Percentiles rank a stretch among this genome's conserved stretches.
phyloP scores from a whole-genome alignment of 53 echinoderm and acorn worm species.

The Patiria pectinifera region DNA sequence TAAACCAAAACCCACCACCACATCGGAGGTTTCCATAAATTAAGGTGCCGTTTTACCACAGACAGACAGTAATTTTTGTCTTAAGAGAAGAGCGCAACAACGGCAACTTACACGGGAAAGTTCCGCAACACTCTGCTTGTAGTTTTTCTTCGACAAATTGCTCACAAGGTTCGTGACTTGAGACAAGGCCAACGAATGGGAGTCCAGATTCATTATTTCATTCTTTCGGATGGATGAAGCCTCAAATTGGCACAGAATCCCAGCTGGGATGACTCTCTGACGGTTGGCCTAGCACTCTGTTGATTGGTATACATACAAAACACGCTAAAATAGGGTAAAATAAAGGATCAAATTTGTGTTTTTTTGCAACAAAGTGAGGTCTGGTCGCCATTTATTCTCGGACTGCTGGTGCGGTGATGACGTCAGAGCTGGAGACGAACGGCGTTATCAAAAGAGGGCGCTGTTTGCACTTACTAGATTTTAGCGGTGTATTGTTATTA shows the following conservation, averaged over 20 bases:
- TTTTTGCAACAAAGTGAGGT: constrained; percentile 15
- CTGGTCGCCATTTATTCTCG: constrained; percentile 58
- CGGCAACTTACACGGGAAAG: constrained; percentile 90
- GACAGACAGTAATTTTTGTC: not conserved
- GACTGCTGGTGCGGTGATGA: constrained; percentile 3
- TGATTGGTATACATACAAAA: constrained; percentile 8
- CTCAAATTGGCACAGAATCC: constrained; percentile 88
- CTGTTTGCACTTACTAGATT: not conserved
- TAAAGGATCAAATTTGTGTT: constrained; percentile 12
- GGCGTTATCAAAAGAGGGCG: constrained; percentile 40
- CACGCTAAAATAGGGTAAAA: constrained; percentile 35
- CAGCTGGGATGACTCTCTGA: constrained; percentile 58
- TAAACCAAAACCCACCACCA: not conserved
- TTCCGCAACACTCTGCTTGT: constrained; percentile 98
- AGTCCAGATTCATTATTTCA: constrained; percentile 99
- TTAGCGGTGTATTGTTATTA: too few species aligned
- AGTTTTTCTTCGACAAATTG: constrained; percentile 99
- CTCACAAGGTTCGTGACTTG: constrained; percentile 98
- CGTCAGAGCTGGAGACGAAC: constrained; percentile 42
- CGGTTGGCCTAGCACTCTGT: constrained; percentile 8
- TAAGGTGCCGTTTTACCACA: not conserved
- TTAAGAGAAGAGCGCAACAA: not conserved
- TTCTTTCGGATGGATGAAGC: constrained; percentile 92
- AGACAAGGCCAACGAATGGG: constrained; percentile 99
- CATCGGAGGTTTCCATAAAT: not conserved